Base-by-base conservation (phyloP, 92 coral and sea anemone species). In the Umimayanthus chanpuru region DNA sequence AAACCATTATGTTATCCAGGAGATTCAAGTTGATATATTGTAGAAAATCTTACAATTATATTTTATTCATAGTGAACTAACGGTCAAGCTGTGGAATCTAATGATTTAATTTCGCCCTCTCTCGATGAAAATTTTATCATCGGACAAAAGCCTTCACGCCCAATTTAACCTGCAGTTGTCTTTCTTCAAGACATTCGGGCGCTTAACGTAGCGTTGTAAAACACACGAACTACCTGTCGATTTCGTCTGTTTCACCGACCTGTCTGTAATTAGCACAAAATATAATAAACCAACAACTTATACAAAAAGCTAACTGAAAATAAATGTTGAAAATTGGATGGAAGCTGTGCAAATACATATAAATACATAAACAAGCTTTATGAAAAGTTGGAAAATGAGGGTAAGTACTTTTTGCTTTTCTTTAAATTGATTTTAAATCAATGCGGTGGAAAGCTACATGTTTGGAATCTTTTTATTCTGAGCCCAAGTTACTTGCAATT, bases 121-220 rank as follows among this genome's bases (percentile, higher is more conserved):
- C 43, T 64, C 36, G 82, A 81, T 81, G 16, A 81, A 81, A 81
- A 0, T 61, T 81, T 81, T 61, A 81, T 81, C 85, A 81, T 81
- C 72, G 85, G 73, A 81, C 85, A 81, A 81, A 81, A 67, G 85
- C 55, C 73, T 81, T 81, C 53, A 61, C 43, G 85, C 56, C 65
- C 56, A 65, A 81, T 65, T 28, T 20, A 61, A 8, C 73, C 28
- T 23, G 41, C 36, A 32, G 36, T 28, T 26, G 85, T 81, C 85
- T 38, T 20, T 65, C 15, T 20, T 21, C 3, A 38, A 9, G 53
- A 40, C 85, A 81, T 76, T 67, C 21, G 28, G 29, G 50, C 50
- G 85, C 25, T 81, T 81, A 43, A 39, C 44, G 49, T 61, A n/a
- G 75, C 85, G 73, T 66, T 32, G 20, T 61, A 61, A 3, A 32